Evolutionary conservation across 2,113 vertebrate genomes (phyloP).

Genomic region (Varanus salvator): DNA sequence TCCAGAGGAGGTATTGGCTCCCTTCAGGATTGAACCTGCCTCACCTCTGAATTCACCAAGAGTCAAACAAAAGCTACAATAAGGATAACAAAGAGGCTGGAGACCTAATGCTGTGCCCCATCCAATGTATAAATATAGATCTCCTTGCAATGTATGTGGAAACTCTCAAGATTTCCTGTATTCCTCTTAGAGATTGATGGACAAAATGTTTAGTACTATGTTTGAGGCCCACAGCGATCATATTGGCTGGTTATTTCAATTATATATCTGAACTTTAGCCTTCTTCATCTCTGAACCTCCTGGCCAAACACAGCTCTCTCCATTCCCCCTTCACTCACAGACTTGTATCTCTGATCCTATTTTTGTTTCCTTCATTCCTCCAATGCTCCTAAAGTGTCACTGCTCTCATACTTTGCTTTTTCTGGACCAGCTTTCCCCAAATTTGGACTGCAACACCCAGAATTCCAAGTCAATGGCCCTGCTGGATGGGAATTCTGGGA

Average conservation of each 20-base stretch:
- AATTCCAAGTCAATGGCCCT: too few species aligned
- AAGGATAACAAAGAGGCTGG: neutral
- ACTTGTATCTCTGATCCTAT: neutral
- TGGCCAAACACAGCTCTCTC: neutral
- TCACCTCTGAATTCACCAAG: conserved; percentile 12
- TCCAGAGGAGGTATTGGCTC: neutral
- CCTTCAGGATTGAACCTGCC: neutral
- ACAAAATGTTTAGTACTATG: neutral
- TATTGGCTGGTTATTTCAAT: neutral
- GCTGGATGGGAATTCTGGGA: too few species aligned
- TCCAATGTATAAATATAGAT: neutral
- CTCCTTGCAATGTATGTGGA: neutral
- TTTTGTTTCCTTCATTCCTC: neutral
- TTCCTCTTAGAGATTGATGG: neutral
- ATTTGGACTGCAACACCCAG: too few species aligned
- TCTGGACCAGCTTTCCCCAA: too few species aligned
- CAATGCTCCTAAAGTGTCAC: too few species aligned
- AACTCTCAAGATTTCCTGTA: neutral
- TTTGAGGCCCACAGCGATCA: neutral
- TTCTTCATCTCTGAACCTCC: neutral
- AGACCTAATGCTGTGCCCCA: neutral
- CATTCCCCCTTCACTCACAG: neutral
- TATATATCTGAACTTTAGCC: neutral
- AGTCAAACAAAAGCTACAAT: neutral
- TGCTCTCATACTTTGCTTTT: too few species aligned